Percentiles rank a stretch among this genome's conserved stretches.
phyloP scores from a whole-genome alignment of 2,113 vertebrate genomes.

The Junco hyemalis region DNA sequence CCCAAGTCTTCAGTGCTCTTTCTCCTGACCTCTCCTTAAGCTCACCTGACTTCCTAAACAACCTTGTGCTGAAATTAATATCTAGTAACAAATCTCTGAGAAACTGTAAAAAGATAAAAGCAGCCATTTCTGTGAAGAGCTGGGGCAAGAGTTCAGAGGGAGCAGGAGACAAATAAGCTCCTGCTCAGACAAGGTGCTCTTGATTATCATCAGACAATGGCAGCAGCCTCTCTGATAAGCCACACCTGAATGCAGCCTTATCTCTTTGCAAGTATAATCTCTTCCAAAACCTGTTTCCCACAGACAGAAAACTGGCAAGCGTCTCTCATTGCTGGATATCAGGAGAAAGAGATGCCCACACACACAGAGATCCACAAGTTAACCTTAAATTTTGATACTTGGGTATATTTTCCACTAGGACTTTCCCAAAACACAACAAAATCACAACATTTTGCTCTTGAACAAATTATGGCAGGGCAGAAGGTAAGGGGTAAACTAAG shows the following conservation, averaged over 20 bases:
- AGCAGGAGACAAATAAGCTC: neutral
- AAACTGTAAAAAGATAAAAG: neutral
- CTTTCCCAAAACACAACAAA: neutral
- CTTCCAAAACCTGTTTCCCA: neutral
- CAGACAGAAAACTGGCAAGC: neutral
- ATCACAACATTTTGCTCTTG: neutral
- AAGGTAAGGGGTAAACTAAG: neutral
- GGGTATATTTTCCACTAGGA: neutral
- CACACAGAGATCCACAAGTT: neutral
- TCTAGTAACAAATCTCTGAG: neutral
- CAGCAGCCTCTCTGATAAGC: neutral
- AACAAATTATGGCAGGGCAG: neutral
- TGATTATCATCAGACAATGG: neutral
- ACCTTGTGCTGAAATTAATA: neutral
- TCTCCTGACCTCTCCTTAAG: neutral
- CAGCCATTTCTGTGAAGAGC: neutral
- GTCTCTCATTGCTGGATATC: neutral
- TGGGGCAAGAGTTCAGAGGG: neutral
- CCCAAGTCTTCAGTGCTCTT: neutral
- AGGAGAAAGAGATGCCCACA: neutral
- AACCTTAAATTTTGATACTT: neutral
- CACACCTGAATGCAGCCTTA: neutral
- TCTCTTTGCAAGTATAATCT: neutral
- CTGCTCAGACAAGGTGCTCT: neutral
- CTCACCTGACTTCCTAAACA: neutral